Conservation (phyloP, 2,113 vertebrate species). For the Pseudopodoces humilis region DNA sequence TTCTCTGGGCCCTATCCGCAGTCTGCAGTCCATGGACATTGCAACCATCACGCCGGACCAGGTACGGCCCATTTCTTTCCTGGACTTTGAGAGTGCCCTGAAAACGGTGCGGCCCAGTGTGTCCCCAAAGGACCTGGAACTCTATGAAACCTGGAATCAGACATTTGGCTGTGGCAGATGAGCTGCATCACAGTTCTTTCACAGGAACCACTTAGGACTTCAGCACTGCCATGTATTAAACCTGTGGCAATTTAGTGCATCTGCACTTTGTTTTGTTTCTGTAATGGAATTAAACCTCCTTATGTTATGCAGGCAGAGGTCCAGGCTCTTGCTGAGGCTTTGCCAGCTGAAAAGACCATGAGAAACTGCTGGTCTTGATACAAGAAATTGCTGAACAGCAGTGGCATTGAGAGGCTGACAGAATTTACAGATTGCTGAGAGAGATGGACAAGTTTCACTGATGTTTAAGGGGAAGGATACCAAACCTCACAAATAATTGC, state of each 20-base stretch:
- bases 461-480: neutral
- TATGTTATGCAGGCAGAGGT: neutral
- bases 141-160: slow-evolving; percentile 92
- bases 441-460: neutral
- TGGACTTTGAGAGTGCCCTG: slow-evolving; percentile 89
- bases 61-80: slow-evolving; percentile 84
- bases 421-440: neutral
- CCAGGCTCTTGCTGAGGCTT: neutral
- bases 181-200: neutral
- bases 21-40: slow-evolving; percentile 86
- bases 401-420: neutral
- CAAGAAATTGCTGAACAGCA: neutral
- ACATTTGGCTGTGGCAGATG: slow-evolving; percentile 91
- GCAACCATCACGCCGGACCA: slow-evolving; percentile 86
- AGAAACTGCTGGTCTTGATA: neutral
- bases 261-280: neutral
- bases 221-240: rapidly evolving
- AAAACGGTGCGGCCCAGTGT: slow-evolving; percentile 88
- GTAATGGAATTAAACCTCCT: neutral
- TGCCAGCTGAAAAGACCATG: neutral
- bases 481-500: neutral
- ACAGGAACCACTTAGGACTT: too few relatives aligned
- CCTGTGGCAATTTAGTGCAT: neutral
- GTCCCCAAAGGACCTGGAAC: slow-evolving; percentile 86
- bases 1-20: slow-evolving; percentile 93